Conservation (phyloP, 2,888 invertebrate genomes). For the Timandra comae region DNA sequence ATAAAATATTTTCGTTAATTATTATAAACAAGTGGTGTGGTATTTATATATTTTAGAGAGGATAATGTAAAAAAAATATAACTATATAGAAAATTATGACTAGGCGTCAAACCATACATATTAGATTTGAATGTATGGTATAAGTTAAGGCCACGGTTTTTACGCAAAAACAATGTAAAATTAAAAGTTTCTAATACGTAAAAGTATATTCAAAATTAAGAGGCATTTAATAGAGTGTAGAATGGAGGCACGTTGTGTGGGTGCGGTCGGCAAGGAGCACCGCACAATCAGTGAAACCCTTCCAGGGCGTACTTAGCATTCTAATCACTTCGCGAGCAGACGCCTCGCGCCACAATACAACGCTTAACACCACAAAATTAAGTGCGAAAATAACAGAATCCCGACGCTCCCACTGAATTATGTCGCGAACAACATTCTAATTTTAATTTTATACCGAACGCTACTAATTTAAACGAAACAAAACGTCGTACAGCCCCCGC, state of each 20-base stretch:
- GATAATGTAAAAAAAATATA: no score
- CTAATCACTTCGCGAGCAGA: slow-evolving; percentile 59
- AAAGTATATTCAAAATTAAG: no score
- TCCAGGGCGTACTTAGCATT: slow-evolving; percentile 63
- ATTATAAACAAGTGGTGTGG: no score
- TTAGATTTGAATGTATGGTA: no score
- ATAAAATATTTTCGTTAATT: no score
- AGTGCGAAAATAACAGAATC: slow-evolving; percentile 62
- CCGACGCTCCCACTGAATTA: slow-evolving; percentile 43
- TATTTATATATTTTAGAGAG: no score
- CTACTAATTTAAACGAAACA: slow-evolving; percentile 46
- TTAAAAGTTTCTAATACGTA: no score
- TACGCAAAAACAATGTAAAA: no score
- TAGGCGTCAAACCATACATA: no score
- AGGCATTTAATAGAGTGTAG: no score
- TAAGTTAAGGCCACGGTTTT: no score
- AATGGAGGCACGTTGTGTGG: slow-evolving; percentile 30
- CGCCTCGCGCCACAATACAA: slow-evolving; percentile 56
- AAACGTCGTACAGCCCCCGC: slow-evolving; percentile 33
- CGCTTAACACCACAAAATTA: slow-evolving; percentile 62
- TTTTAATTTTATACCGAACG: slow-evolving; percentile 37
- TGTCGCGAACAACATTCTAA: slow-evolving; percentile 44
- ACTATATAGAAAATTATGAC: no score
- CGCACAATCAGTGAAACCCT: slow-evolving; percentile 66
- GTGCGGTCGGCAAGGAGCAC: slow-evolving; percentile 47